These are phyloP conservation scores for Colossoma macropomum DNA, from an alignment of 2,113 vertebrate species.

Conservation along the genomic window DNA sequence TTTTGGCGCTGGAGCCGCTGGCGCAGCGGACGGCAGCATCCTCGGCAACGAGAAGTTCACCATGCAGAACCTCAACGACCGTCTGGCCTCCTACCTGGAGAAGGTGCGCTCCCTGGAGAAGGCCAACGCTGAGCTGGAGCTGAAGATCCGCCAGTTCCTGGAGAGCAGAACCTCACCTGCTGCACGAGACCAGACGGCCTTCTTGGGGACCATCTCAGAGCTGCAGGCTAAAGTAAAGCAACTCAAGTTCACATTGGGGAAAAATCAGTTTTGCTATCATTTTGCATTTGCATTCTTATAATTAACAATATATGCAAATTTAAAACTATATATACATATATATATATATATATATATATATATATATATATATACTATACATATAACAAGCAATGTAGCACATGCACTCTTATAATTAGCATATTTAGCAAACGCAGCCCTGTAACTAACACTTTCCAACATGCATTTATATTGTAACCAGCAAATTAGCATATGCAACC, in stretches of 20 bases:
- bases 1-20: constrained; percentile 15
- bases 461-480: too few species aligned
- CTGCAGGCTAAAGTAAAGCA: constrained; percentile 71
- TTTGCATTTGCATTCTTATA: not conserved
- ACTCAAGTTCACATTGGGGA: not conserved
- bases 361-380: too few species aligned
- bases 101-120: constrained; percentile 75
- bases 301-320: not conserved
- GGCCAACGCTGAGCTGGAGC: constrained; percentile 75
- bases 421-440: too few species aligned
- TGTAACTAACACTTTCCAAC: too few species aligned
- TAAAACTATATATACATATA: too few species aligned
- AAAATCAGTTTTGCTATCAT: not conserved
- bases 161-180: constrained; percentile 60
- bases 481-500: too few species aligned
- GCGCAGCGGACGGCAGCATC: constrained; percentile 33
- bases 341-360: too few species aligned
- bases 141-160: constrained; percentile 74
- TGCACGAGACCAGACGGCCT: constrained; percentile 60
- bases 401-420: too few species aligned
- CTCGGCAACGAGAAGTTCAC: constrained; percentile 70
- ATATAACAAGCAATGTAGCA: too few species aligned
- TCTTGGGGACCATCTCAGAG: constrained; percentile 62
- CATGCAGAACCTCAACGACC: constrained; percentile 81
- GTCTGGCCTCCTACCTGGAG: constrained; percentile 74